phyloP scores from a whole-genome alignment of 2,888 invertebrate genomes.

The Stegana nigrithorax region DNA sequence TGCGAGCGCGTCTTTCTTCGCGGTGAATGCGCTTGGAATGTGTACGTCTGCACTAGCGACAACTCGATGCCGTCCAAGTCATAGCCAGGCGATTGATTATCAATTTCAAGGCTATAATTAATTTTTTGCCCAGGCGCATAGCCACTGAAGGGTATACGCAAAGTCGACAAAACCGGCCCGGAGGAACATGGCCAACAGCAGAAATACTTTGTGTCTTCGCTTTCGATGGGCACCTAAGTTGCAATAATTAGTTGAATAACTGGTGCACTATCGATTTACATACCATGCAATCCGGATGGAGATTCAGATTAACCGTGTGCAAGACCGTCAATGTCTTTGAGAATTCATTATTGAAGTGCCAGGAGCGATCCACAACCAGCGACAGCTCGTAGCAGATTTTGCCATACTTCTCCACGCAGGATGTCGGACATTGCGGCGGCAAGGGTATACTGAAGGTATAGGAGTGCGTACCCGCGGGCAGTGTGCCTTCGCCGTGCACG shows the following conservation, averaged over 20 bases:
- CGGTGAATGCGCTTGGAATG: slow-evolving; percentile 41
- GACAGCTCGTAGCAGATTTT: slow-evolving; percentile 80
- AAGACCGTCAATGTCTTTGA: slow-evolving; percentile 76
- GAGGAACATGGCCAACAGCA: slow-evolving; percentile 45
- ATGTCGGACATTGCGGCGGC: slow-evolving; percentile 43
- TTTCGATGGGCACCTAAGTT: slow-evolving; percentile 35
- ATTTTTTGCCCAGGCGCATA: slow-evolving; percentile 47
- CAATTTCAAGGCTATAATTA: slow-evolving; percentile 38
- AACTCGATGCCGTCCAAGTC: slow-evolving; percentile 33
- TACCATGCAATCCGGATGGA: slow-evolving; percentile 75
- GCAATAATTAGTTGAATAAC: not conserved
- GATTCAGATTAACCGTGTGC: slow-evolving; percentile 82
- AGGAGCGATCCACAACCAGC: slow-evolving; percentile 82
- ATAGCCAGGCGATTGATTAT: slow-evolving; percentile 44
- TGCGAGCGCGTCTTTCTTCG: slow-evolving; percentile 30
- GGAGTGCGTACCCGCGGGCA: slow-evolving; percentile 38
- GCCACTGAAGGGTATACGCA: slow-evolving; percentile 43
- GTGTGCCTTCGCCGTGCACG: slow-evolving; percentile 19
- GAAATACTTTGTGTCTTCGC: slow-evolving; percentile 36
- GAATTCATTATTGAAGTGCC: slow-evolving; percentile 73
- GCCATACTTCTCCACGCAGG: slow-evolving; percentile 77
- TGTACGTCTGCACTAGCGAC: slow-evolving; percentile 33
- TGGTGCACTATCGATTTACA: slow-evolving; percentile 32
- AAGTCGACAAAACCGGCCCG: slow-evolving; percentile 36
- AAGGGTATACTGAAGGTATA: slow-evolving; percentile 44